phyloP scores from a whole-genome alignment of 2,888 invertebrate genomes.

The Athalia circularis region DNA sequence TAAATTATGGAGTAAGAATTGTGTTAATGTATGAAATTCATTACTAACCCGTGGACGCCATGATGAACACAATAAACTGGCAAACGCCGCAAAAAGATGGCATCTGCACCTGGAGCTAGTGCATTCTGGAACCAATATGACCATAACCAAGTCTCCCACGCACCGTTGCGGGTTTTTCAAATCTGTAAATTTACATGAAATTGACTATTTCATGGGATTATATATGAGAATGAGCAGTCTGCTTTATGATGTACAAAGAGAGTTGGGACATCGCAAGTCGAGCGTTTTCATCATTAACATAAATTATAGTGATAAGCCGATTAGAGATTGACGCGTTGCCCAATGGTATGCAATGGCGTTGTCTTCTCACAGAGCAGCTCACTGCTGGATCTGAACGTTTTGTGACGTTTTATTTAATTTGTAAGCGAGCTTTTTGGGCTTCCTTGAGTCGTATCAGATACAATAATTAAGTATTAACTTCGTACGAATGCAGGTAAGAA shows the following conservation, averaged over 20 bases:
- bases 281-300: no score
- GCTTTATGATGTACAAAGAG: no score
- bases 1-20: conserved; percentile 23
- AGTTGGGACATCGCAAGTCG: no score
- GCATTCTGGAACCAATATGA: conserved; percentile 18
- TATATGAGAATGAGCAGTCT: no score
- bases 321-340: not conserved
- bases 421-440: conserved; percentile 41
- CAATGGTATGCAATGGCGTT: conserved; percentile 29
- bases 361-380: conserved; percentile 6
- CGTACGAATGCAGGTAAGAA: conserved; percentile 30
- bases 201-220: no score
- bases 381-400: conserved; percentile 19
- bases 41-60: conserved; percentile 67
- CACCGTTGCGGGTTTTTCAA: no score
- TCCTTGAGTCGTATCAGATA: conserved; percentile 35
- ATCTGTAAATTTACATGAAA: no score
- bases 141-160: no score
- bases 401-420: conserved; percentile 44
- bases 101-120: conserved; percentile 41
- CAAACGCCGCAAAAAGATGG: conserved; percentile 60
- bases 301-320: no score
- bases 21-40: conserved; percentile 36
- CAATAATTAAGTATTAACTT: conserved; percentile 25
- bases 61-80: conserved; percentile 67